Evolutionary conservation across 2,113 vertebrate species (phyloP).

Genomic region (Nicator chloris): DNA sequence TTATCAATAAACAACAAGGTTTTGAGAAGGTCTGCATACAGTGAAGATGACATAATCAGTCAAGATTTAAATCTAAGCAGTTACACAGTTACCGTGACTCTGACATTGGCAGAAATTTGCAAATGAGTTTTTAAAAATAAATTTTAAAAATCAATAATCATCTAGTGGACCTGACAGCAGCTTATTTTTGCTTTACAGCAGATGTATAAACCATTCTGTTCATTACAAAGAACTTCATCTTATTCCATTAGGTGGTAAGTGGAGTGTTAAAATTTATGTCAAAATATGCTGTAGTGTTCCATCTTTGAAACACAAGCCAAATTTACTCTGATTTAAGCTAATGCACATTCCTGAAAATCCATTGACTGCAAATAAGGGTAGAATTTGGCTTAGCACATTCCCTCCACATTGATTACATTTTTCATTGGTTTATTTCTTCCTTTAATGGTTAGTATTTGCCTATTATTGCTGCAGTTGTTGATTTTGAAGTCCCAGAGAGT

Average conservation of each 20-base stretch:
- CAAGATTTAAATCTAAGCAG: not conserved
- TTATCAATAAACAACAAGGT: not conserved
- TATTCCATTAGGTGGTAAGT: not conserved
- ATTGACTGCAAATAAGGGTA: not conserved
- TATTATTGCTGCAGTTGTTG: not conserved
- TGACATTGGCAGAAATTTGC: not conserved
- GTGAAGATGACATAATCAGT: not conserved
- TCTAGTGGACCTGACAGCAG: not conserved
- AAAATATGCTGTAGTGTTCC: not conserved
- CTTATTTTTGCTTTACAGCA: not conserved
- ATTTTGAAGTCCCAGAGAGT: not conserved
- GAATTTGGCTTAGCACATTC: not conserved
- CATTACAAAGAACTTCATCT: not conserved
- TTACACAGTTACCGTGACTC: not conserved
- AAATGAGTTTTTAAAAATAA: not conserved
- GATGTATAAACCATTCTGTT: not conserved
- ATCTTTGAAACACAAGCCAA: not conserved
- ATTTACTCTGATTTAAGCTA: constrained; percentile 6
- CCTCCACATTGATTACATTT: not conserved
- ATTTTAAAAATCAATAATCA: not conserved
- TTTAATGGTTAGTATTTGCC: not conserved
- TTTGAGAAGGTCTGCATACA: not conserved
- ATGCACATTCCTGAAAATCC: not conserved
- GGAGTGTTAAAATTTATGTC: constrained; percentile 1
- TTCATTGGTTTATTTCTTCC: not conserved